phyloP scores from a whole-genome alignment of 2,113 vertebrate species.

The Sterna hirundo region DNA sequence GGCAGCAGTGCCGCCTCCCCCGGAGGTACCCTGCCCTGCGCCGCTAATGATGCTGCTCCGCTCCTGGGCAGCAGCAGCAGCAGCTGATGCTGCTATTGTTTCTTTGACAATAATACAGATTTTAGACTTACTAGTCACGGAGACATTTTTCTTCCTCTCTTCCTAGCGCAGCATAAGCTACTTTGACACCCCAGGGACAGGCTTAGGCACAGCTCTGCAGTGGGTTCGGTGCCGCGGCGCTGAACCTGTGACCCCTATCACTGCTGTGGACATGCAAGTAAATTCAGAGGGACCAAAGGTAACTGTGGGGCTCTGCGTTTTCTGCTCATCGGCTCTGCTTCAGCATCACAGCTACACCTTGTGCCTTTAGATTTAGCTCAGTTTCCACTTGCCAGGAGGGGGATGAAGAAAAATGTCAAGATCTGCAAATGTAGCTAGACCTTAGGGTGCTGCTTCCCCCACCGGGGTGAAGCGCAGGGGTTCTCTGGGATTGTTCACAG shows the following conservation, averaged over 20 bases:
- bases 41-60: not conserved
- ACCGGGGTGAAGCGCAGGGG: not conserved
- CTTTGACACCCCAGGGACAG: conserved; percentile 29
- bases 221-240: not conserved
- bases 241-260: conserved; percentile 46
- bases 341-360: conserved; percentile 4
- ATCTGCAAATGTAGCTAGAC: not conserved
- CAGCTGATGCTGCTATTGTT: conserved; percentile 64
- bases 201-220: conserved; percentile 34
- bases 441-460: not conserved
- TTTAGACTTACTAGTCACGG: conserved; percentile 57
- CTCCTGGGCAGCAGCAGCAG: conserved; percentile 31
- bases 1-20: not conserved
- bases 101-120: conserved; percentile 51
- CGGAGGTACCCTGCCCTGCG: not conserved
- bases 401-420: not conserved
- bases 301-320: not conserved
- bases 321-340: not conserved
- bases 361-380: not conserved
- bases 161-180: conserved; percentile 25
- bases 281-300: conserved; percentile 17
- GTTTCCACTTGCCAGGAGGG: not conserved
- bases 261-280: not conserved
- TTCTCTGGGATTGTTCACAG: not conserved
- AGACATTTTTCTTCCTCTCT: conserved; percentile 55